phyloP scores from a whole-genome alignment of 2,113 vertebrate genomes.

The Rhinoderma darwinii region DNA sequence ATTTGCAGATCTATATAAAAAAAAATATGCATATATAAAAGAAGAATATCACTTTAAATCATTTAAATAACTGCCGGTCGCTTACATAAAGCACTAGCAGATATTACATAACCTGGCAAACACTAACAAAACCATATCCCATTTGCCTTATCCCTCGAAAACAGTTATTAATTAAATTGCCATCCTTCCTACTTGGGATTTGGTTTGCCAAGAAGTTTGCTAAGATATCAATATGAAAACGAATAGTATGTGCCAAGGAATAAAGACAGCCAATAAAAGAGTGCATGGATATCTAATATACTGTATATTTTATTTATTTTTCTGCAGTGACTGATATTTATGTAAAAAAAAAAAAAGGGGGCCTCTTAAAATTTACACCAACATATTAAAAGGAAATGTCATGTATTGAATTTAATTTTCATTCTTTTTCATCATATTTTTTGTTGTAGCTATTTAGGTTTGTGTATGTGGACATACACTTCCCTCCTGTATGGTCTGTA shows the following conservation, averaged over 20 bases:
- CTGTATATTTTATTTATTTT: neutral
- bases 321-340: neutral
- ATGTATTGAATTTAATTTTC: no score
- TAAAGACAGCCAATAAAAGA: neutral
- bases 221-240: slow-evolving; percentile 42
- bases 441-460: no score
- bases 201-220: neutral
- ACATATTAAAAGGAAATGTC: no score
- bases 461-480: no score
- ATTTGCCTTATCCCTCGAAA: slow-evolving; percentile 30
- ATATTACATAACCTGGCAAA: slow-evolving; percentile 44
- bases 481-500: no score
- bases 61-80: neutral
- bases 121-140: slow-evolving; percentile 19
- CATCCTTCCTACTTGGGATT: slow-evolving; percentile 20
- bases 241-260: slow-evolving; percentile 17
- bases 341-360: neutral
- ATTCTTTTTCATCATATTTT: no score
- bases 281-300: neutral
- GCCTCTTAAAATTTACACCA: neutral
- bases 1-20: neutral
- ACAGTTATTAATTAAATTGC: slow-evolving; percentile 48
- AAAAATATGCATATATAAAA: neutral
- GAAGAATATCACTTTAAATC: neutral
- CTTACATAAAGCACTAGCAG: slow-evolving; percentile 8